Percentiles rank a stretch among this genome's conserved stretches.
Evolutionary conservation across 2,113 vertebrate genomes (phyloP).

Genomic region (Arizona elegans): DNA sequence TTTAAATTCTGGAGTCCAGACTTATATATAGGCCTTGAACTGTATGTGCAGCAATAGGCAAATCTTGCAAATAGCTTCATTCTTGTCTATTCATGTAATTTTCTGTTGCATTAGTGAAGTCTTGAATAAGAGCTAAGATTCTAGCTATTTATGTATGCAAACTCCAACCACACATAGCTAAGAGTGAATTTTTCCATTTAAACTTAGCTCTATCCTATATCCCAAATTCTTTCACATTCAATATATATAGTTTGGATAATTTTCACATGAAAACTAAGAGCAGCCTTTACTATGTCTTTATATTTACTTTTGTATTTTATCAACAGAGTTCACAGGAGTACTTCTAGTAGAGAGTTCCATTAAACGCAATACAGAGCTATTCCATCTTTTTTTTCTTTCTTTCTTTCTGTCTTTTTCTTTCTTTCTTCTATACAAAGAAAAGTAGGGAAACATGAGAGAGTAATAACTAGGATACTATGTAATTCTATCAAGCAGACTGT

Average conservation of each 20-base stretch:
- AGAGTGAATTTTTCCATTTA: neutral
- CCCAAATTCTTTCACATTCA: neutral
- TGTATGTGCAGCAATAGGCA: neutral
- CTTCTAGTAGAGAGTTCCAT: neutral
- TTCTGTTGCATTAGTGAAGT: neutral
- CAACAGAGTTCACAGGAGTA: neutral
- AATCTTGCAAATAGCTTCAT: neutral
- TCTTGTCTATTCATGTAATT: neutral
- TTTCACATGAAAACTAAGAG: neutral
- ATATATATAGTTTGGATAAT: neutral
- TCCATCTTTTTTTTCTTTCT: neutral
- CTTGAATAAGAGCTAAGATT: neutral
- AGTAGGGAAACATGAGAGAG: neutral
- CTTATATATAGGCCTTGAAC: neutral
- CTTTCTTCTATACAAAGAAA: neutral
- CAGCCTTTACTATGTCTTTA: neutral
- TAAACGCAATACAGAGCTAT: neutral
- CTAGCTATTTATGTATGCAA: neutral
- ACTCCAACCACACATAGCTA: neutral
- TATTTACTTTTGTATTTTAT: neutral
- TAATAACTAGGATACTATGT: neutral
- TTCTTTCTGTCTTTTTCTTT: neutral
- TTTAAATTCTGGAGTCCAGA: neutral
- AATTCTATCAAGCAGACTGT: neutral
- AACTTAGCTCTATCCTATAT: neutral